phyloP scores from a whole-genome alignment of 2,888 invertebrate species.

The Kryphioiulus occultus region DNA sequence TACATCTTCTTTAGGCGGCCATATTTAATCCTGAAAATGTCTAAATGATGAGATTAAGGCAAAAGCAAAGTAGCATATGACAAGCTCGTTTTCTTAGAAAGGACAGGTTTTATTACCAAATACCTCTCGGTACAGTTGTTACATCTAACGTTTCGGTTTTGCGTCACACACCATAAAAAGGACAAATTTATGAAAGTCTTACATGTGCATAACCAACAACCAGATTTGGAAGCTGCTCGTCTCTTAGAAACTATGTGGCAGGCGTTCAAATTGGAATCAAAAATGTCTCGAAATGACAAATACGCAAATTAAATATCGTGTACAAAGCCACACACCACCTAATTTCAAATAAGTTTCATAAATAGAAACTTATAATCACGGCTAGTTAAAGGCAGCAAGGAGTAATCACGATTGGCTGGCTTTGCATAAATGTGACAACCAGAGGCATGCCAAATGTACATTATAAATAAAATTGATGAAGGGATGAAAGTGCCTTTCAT shows the following conservation, averaged over 20 bases:
- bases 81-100: conserved; percentile 42
- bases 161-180: background rate
- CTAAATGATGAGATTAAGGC: background rate
- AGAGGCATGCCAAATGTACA: background rate
- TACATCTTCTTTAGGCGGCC: background rate
- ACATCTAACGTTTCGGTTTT: conserved; percentile 33
- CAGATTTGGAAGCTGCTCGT: conserved; percentile 9
- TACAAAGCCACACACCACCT: background rate
- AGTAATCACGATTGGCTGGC: conserved; percentile 16
- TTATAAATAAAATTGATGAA: conserved; percentile 38
- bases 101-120: conserved; percentile 46
- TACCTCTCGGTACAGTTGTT: conserved; percentile 44
- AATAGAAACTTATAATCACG: background rate
- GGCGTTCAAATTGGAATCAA: background rate
- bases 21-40: background rate
- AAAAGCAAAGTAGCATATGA: conserved; percentile 42
- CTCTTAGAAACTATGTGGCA: background rate
- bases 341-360: background rate
- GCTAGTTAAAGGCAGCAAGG: background rate
- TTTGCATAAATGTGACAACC: conserved; percentile 13
- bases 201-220: conserved; percentile 35
- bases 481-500: background rate
- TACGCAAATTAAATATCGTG: background rate
- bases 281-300: background rate
- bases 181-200: conserved; percentile 16